Evolutionary conservation across 2,113 vertebrate genomes (phyloP), one percentile per base, ranked within the genome.

Genomic region (Centropus unirufus): DNA sequence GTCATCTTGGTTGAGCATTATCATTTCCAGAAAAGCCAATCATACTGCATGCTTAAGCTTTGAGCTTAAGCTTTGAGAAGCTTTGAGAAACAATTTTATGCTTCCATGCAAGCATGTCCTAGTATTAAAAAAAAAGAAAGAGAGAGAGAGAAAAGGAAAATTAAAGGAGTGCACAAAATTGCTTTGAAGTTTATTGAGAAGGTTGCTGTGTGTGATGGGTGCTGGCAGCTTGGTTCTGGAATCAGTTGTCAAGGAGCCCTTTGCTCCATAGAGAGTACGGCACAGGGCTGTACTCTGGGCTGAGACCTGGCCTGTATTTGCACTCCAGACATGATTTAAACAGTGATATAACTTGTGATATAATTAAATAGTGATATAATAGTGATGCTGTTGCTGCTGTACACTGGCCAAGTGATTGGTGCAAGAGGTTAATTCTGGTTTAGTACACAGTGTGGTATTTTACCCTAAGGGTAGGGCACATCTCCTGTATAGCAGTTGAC

Each of bases 311-410:
- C 63, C 42, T 39, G 14, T 83, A 3, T 70, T 90, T 80, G 79
- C 47, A 20, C 23, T 66, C 54, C 34, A 64, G 24, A 59, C 27
- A 19, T 49, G 54, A 57, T 81, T 91, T 77, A 77, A 75, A 57
- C 24, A 49, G 52, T 61, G 40, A 51, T 69, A 26, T 2, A 4
- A 51, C 78, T 80, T 72, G 32, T 74, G 64, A 39, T 95, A 66
- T 85, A 92, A 85, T 93, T 94, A 81, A 86, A 69, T 62, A 44
- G 29, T 86, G 72, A 80, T 70, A 44, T 39, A 92, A 26, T 39
- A 58, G 23, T 34, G 59, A 49, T 86, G 21, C 40, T 67, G 34
- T 81, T 81, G n/a, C 32, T 84, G 76, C 57, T 89, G 47, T 72
- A 18, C 42, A 1, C 42, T 76, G 57, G 61, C 66, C 89, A 87